Base-by-base conservation (phyloP, 2,113 vertebrate genomes). In the Promerops cafer region DNA sequence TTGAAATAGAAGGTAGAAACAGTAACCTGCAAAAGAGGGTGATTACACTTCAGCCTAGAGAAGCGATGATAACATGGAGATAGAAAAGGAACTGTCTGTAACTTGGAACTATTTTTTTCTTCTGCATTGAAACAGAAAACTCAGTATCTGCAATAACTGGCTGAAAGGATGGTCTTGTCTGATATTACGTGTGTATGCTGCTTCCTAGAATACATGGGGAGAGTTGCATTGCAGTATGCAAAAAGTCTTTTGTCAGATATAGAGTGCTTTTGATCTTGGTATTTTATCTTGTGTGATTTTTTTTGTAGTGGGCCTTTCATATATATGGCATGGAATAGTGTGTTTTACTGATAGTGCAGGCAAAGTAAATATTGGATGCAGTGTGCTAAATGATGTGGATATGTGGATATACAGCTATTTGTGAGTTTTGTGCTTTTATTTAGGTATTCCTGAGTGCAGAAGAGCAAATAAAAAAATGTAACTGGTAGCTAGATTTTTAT, bases 1-100 rank as follows among this genome's bases (percentile, higher is more conserved):
- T 95, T 95, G 84, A 85, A 91, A 91, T 53, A 60, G 83, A 96
- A 95, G 35, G 44, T 74, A 92, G 85, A 94, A 95, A 95, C 44
- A 91, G 54, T 75, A 87, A 89, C 71, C 68, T 93, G 18, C 76
- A 87, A 87, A 97, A 93, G 37, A 84, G 54, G 33, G 40, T 70
- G 81, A 87, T 96, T 93, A 72, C 24, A 56, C 47, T 88, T 85
- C 82, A 90, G n/a, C 35, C 61, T n/a, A 7, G 74, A 91, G 85
- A 86, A 74, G 79, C 1, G 15, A 77, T 87, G 94, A 94, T 94
- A 93, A 83, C 44, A 33, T 49, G 56, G 52, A 74, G 86, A 94
- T 84, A 87, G 81, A 80, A 90, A 79, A 88, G 59, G 57, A 76
- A 57, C 50, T 40, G 44, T 65, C 56, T 77, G 54, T 86, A 93